Evolutionary conservation across 1,140 invertebrate genomes (phyloP), one percentile per base, ranked within the genome.

Genomic region (Papilio machaon): DNA sequence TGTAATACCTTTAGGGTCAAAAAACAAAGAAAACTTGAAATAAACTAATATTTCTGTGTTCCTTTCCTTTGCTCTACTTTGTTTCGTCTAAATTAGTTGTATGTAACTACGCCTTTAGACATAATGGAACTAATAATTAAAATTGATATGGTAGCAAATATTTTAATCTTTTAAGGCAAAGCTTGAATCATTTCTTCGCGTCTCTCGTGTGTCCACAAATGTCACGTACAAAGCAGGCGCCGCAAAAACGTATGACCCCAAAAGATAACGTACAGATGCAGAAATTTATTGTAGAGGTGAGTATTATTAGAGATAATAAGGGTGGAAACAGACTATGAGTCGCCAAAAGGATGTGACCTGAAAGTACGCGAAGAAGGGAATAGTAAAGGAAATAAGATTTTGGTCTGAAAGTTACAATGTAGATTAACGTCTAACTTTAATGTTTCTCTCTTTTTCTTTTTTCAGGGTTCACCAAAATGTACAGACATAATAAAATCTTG

Each of bases 201-300:
- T 94, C 93, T 7, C 75, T 93, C 17, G 83, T 94, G 0, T 95
- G 94, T 80, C 89, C 91, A 9, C 85, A 91, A 76, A 90, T 94
- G 90, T 73, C 82, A 15, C 80, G 81, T 73, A 80, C 88, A 58
- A 88, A 87, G n/a, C 81, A 83, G 19, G 83, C 82, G 10, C 75
- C 89, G 58, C 58, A 82, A 8, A 23, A 88, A 9, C 80, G 86
- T 11, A 67, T 94, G 30, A 87, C 80, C 58, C 49, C 77, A 5
- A 58, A 81, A 0, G 83, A 94, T 79, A 89, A 85, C 64, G 60
- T 80, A 60, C 60, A 80, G 77, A 75, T 94, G 46, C 81, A 86
- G 67, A 83, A 89, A 8, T 94, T 94, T 81, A 87, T 94, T 74
- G 60, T 87, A 3, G 81, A 91, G 85, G 91, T 93, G 83, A 80